phyloP scores from a whole-genome alignment of 2,888 invertebrate genomes.

The Drosophila monieri region DNA sequence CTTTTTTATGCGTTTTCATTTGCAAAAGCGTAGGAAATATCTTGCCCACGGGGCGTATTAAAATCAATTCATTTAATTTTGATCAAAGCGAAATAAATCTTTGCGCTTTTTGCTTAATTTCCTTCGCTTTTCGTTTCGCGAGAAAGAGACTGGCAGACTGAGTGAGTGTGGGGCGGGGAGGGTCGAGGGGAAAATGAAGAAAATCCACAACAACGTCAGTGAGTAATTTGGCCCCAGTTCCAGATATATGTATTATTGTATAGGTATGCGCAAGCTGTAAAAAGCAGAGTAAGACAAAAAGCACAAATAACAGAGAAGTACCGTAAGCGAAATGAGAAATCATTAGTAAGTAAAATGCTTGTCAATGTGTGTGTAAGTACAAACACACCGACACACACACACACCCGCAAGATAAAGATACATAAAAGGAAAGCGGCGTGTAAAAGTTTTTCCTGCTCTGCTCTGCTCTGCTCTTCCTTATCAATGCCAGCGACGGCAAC shows the following conservation, averaged over 20 bases:
- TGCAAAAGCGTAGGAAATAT: conserved; percentile 72
- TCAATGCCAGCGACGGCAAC: conserved; percentile 75
- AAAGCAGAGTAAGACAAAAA: conserved; percentile 74
- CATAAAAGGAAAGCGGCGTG: conserved; percentile 61
- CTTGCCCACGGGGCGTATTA: conserved; percentile 79
- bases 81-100: conserved; percentile 78
- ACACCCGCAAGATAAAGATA: conserved; percentile 64
- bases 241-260: not conserved
- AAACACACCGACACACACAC: conserved; percentile 22
- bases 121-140: conserved; percentile 48
- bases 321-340: conserved; percentile 79
- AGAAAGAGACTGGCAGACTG: conserved; percentile 3
- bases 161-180: not conserved
- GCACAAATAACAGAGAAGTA: conserved; percentile 75
- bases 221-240: conserved; percentile 70
- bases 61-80: conserved; percentile 79
- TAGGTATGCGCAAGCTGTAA: conserved; percentile 52
- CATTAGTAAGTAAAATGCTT: conserved; percentile 76
- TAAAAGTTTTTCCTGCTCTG: conserved; percentile 66
- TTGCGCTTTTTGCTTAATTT: conserved; percentile 79
- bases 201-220: conserved; percentile 75
- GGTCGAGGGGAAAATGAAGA: conserved; percentile 49
- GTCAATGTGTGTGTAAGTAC: conserved; percentile 35
- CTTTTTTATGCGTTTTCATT: conserved; percentile 78
- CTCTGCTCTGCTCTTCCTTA: conserved; percentile 56